phyloP scores from a whole-genome alignment of 2,888 invertebrate species.

The Xanthia togata region DNA sequence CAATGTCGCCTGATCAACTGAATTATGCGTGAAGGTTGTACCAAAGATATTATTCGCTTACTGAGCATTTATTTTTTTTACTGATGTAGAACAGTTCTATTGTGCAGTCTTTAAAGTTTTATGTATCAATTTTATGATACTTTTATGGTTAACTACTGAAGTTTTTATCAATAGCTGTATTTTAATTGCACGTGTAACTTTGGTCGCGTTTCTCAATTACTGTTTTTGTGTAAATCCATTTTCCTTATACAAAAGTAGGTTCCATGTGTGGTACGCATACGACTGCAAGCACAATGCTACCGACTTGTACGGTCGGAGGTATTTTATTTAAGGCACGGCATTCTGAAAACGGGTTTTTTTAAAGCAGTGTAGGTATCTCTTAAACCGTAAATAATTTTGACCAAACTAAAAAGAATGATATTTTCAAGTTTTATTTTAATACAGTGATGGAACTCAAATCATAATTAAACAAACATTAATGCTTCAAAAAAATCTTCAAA shows the following conservation, averaged over 20 bases:
- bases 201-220: slow-evolving; percentile 1
- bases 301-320: neutral
- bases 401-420: too few relatives aligned
- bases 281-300: neutral
- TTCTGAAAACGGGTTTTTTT: too few relatives aligned
- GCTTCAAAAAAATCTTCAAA: too few relatives aligned
- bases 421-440: too few relatives aligned
- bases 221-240: slow-evolving; percentile 20
- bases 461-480: too few relatives aligned
- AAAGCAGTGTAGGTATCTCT: too few relatives aligned
- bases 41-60: slow-evolving; percentile 34
- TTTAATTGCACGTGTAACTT: slow-evolving; percentile 10
- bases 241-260: slow-evolving; percentile 39
- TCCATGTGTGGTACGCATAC: slow-evolving; percentile 13
- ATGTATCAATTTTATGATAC: neutral
- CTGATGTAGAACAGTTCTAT: neutral
- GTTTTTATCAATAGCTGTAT: neutral
- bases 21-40: slow-evolving; percentile 55
- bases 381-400: too few relatives aligned
- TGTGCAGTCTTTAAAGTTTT: neutral
- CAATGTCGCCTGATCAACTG: slow-evolving; percentile 60
- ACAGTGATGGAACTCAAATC: too few relatives aligned
- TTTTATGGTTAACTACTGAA: neutral
- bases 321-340: too few relatives aligned
- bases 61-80: neutral